These are phyloP conservation scores for Cyprinodon tularosa DNA, from an alignment of 2,113 vertebrate species.

Conservation along the genomic window DNA sequence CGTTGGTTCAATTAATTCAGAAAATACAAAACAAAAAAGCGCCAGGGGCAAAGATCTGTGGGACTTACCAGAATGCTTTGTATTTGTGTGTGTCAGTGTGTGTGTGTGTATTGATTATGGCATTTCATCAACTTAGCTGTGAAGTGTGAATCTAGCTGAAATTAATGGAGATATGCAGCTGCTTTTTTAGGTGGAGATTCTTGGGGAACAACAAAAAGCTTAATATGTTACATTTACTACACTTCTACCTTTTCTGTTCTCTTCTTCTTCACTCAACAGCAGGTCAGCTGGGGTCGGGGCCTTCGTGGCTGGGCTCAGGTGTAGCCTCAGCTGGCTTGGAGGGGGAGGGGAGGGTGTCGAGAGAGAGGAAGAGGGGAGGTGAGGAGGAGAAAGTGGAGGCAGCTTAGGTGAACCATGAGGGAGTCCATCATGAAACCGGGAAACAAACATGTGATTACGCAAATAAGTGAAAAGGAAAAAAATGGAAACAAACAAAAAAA, in stretches of 20 bases:
- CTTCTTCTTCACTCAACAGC: slow-evolving; percentile 33
- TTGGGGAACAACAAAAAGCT: background rate
- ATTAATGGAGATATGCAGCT: slow-evolving; percentile 43
- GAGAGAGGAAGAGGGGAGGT: slow-evolving; percentile 8
- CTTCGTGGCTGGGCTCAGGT: slow-evolving; percentile 78
- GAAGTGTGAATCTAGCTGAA: slow-evolving; percentile 35
- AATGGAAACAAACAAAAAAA: slow-evolving; percentile 9
- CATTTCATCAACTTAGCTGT: slow-evolving; percentile 61
- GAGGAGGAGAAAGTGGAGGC: slow-evolving; percentile 10
- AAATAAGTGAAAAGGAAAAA: slow-evolving; percentile 49
- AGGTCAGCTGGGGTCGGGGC: slow-evolving; percentile 74
- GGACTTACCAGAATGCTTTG: slow-evolving; percentile 69
- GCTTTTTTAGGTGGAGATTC: slow-evolving; percentile 10
- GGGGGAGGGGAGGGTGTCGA: slow-evolving; percentile 4
- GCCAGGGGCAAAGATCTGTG: slow-evolving; percentile 75
- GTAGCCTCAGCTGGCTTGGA: slow-evolving; percentile 73
- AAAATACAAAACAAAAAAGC: slow-evolving; percentile 78
- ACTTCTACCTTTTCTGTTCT: slow-evolving; percentile 49
- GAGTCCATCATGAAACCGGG: slow-evolving; percentile 41
- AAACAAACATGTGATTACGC: slow-evolving; percentile 63
- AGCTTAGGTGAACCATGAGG: slow-evolving; percentile 35
- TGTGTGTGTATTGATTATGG: slow-evolving; percentile 64
- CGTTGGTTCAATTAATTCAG: slow-evolving; percentile 77
- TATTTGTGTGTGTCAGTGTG: slow-evolving; percentile 58
- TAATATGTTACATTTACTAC: background rate